Conservation (phyloP, 2,888 invertebrate genomes). For the Phytoseiulus persimilis region DNA sequence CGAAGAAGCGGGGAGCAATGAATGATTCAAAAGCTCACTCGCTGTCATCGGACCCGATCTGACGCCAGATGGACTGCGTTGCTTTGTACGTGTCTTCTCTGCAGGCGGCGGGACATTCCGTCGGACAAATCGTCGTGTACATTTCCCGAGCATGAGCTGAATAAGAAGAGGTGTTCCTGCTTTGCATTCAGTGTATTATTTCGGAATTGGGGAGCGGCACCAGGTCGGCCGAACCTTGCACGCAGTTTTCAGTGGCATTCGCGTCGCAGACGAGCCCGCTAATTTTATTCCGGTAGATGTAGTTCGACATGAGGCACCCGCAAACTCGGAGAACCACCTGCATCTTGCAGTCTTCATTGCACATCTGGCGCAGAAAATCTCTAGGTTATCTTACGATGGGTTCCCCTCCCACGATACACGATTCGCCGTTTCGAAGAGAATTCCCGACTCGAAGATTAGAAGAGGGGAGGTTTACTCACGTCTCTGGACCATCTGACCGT, state of each 20-base stretch:
- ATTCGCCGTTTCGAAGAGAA: not conserved
- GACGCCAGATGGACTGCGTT: conserved; percentile 33
- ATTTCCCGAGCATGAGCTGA: conserved; percentile 31
- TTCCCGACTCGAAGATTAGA: not conserved
- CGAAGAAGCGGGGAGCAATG: not conserved
- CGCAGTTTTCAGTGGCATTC: not conserved
- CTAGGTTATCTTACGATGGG: not conserved
- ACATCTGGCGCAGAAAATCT: not conserved
- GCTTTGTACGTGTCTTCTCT: conserved; percentile 31
- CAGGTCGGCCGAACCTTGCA: conserved; percentile 5
- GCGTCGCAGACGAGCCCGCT: conserved; percentile 13
- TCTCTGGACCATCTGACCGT: conserved; percentile 13
- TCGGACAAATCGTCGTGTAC: conserved; percentile 21
- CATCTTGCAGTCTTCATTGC: conserved; percentile 36
- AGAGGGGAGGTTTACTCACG: not conserved
- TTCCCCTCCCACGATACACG: too few relatives aligned
- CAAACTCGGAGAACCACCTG: conserved; percentile 19
- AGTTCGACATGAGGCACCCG: conserved; percentile 23
- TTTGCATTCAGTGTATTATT: not conserved
- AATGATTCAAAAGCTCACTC: conserved; percentile 24
- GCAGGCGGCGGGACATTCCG: conserved; percentile 22
- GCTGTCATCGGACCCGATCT: conserved; percentile 14
- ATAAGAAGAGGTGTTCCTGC: not conserved
- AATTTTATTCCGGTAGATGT: conserved; percentile 29
- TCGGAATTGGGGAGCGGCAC: not conserved